Evolutionary conservation across 2,797 vertebrate species (phyloP).

Genomic region (Rhinoraja longicauda): DNA sequence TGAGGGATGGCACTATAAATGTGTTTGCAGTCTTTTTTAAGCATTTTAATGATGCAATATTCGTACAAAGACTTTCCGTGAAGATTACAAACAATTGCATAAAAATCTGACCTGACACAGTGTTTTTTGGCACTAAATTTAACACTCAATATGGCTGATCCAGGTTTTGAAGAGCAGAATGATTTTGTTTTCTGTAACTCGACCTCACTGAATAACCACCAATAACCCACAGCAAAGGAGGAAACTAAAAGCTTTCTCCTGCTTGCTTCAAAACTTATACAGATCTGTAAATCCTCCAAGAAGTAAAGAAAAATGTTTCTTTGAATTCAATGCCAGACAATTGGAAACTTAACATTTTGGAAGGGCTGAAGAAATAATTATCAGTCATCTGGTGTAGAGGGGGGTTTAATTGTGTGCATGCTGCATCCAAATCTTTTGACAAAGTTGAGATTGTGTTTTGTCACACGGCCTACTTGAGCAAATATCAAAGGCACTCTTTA

Average conservation of each 20-base stretch:
- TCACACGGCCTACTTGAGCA: neutral
- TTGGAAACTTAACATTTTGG: neutral
- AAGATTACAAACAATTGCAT: neutral
- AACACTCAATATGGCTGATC: neutral
- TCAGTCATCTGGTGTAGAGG: conserved; percentile 1
- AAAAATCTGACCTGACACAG: neutral
- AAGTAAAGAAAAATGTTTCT: neutral
- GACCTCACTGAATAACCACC: neutral
- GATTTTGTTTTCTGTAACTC: neutral
- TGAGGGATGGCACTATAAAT: neutral
- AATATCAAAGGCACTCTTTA: neutral
- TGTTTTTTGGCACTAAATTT: neutral
- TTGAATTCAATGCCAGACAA: conserved; percentile 3
- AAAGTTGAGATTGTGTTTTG: neutral
- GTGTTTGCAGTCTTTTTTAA: neutral
- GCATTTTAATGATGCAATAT: neutral
- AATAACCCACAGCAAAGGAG: neutral
- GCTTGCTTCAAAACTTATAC: neutral
- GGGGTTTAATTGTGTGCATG: neutral
- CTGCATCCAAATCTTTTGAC: neutral
- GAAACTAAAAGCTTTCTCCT: neutral
- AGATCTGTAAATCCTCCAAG: conserved; percentile 5
- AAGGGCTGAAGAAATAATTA: neutral
- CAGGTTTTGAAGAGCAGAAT: neutral
- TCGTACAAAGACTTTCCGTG: neutral